Percentiles rank a stretch among this genome's conserved stretches.
These are phyloP conservation scores for Drosophila differens DNA, from an alignment of 2,888 invertebrate species.

Conservation along the genomic window DNA sequence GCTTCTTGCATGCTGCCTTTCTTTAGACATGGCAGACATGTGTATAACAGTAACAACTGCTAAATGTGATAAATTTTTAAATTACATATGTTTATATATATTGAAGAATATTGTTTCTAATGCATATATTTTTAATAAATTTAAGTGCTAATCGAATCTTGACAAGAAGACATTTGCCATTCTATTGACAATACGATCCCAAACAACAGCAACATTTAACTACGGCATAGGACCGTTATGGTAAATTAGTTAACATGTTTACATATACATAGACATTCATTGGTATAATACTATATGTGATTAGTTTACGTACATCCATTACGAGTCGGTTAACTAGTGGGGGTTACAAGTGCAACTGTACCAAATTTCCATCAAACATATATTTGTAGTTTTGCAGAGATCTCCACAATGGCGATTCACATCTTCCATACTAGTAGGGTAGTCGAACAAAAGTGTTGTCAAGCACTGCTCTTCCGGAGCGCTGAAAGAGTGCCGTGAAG, in stretches of 20 bases:
- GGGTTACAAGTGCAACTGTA: slow-evolving; percentile 36
- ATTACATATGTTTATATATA: slow-evolving; percentile 6
- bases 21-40: slow-evolving; percentile 43
- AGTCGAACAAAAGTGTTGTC: slow-evolving; percentile 34
- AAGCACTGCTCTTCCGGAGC: neutral
- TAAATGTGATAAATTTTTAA: slow-evolving; percentile 13
- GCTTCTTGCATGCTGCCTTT: slow-evolving; percentile 69
- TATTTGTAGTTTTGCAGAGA: neutral
- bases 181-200: slow-evolving; percentile 76
- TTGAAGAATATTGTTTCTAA: neutral
- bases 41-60: slow-evolving; percentile 26
- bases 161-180: slow-evolving; percentile 39
- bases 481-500: neutral
- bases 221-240: slow-evolving; percentile 48
- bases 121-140: slow-evolving; percentile 10
- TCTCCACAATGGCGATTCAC: slow-evolving; percentile 34
- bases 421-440: slow-evolving; percentile 53
- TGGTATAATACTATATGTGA: slow-evolving; percentile 10
- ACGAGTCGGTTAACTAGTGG: slow-evolving; percentile 1
- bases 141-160: slow-evolving; percentile 32
- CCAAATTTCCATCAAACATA: slow-evolving; percentile 26
- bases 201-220: slow-evolving; percentile 80
- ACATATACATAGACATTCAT: slow-evolving; percentile 17
- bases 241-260: slow-evolving; percentile 24
- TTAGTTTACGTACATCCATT: slow-evolving; percentile 15